Evolutionary conservation across 2,797 vertebrate species (phyloP).

Genomic region (Buphagus erythrorhynchus): DNA sequence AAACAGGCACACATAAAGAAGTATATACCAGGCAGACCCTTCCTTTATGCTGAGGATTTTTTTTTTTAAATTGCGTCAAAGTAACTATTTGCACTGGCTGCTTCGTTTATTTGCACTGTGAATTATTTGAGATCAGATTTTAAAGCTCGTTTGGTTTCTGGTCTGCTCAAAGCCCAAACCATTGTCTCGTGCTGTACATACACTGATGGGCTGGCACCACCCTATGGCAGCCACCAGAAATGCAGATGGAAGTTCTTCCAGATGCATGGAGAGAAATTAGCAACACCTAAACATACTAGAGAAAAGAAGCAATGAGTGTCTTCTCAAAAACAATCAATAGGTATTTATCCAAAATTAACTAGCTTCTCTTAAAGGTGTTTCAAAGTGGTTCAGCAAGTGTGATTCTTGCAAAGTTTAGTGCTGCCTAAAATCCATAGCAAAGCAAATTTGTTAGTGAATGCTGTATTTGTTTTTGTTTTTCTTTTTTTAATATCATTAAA

Average conservation of each 20-base stretch:
- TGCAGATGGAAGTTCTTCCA: conserved; percentile 13
- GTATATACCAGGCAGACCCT: conserved; percentile 8
- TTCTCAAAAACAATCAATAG: not conserved
- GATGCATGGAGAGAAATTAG: not conserved
- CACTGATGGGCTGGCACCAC: conserved; percentile 77
- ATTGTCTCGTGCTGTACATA: not conserved
- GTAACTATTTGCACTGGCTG: conserved; percentile 57
- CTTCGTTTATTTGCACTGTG: conserved; percentile 59
- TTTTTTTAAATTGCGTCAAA: not conserved
- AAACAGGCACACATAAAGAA: not conserved
- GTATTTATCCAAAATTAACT: not conserved
- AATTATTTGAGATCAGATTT: conserved; percentile 59
- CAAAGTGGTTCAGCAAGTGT: not conserved
- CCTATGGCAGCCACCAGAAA: conserved; percentile 74
- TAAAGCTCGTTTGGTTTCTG: conserved; percentile 21
- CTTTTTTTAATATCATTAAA: not conserved
- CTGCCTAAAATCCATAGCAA: not conserved
- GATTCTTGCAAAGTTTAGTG: not conserved
- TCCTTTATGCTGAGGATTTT: conserved; percentile 19
- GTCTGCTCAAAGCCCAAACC: not conserved
- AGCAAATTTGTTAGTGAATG: not conserved
- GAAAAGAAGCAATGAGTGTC: not conserved
- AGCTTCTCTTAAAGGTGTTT: not conserved
- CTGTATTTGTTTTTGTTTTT: not conserved
- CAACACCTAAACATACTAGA: not conserved